Conservation (phyloP, 2,113 vertebrate genomes). For the Cyphotilapia sp. region DNA sequence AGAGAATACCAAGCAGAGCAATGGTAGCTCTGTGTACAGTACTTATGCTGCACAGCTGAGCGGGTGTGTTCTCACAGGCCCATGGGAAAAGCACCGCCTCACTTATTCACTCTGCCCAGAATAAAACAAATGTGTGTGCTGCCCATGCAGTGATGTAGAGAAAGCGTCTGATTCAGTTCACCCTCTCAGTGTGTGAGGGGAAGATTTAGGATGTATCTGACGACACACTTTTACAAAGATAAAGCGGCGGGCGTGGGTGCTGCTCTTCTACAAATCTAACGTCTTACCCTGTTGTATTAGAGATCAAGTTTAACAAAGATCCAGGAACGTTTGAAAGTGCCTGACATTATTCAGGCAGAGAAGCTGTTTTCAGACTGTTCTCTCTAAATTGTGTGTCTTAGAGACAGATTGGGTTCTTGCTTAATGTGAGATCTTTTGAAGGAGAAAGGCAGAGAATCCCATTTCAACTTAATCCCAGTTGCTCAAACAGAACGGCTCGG, state of each 20-base stretch:
- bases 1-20: not conserved
- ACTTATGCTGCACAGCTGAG: conserved; percentile 36
- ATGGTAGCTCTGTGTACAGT: not conserved
- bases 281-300: not conserved
- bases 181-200: not conserved
- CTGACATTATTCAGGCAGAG: not conserved
- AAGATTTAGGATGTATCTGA: conserved; percentile 1
- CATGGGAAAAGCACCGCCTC: conserved; percentile 23
- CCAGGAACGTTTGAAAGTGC: not conserved
- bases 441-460: conserved; percentile 2
- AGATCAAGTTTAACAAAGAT: not conserved
- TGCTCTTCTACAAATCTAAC: not conserved
- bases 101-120: conserved; percentile 15
- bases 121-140: conserved; percentile 38
- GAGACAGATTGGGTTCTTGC: conserved; percentile 12
- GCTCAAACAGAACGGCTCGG: conserved; percentile 42
- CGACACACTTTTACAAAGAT: not conserved
- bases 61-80: conserved; percentile 17
- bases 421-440: conserved; percentile 14
- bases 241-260: not conserved
- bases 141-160: conserved; percentile 7
- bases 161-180: conserved; percentile 19
- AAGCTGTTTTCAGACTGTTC: not conserved
- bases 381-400: not conserved
- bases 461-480: conserved; percentile 37